Conservation (phyloP, 2,113 vertebrate genomes). For the Stercorarius parasiticus region DNA sequence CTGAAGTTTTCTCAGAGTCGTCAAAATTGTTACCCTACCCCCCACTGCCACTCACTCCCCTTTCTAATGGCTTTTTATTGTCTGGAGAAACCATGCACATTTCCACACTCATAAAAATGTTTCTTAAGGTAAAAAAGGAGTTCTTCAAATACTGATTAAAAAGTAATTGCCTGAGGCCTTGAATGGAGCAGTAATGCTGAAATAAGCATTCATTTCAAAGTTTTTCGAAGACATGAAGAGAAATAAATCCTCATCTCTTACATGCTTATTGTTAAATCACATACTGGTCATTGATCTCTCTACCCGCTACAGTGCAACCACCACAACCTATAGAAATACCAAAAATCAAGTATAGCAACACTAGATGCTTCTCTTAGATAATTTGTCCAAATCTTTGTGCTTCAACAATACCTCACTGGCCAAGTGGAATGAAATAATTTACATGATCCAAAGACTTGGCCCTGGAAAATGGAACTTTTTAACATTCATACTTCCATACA, state of each 20-base stretch:
- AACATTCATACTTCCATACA: neutral
- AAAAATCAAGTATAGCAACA: neutral
- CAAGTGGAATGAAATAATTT: neutral
- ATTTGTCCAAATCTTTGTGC: neutral
- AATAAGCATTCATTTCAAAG: slow-evolving; percentile 16
- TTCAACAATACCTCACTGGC: neutral
- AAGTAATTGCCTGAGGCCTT: slow-evolving; percentile 15
- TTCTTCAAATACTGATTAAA: slow-evolving; percentile 38
- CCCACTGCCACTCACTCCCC: neutral
- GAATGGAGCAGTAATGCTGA: neutral
- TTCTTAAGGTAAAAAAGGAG: slow-evolving; percentile 19
- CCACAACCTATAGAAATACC: neutral
- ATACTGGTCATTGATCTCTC: neutral
- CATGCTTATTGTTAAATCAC: neutral
- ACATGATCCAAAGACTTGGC: neutral
- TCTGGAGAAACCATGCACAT: neutral
- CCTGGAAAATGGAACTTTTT: neutral
- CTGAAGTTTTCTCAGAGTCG: neutral
- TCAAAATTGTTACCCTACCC: neutral
- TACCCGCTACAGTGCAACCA: neutral
- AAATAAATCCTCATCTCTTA: neutral
- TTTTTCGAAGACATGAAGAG: neutral
- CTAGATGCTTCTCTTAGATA: neutral
- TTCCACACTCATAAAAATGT: slow-evolving; percentile 8
- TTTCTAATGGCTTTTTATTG: neutral